Percentiles rank a stretch among this genome's conserved stretches.
These are phyloP conservation scores for Heteromyza rotundicornis DNA, from an alignment of 2,888 invertebrate genomes.

Conservation along the genomic window DNA sequence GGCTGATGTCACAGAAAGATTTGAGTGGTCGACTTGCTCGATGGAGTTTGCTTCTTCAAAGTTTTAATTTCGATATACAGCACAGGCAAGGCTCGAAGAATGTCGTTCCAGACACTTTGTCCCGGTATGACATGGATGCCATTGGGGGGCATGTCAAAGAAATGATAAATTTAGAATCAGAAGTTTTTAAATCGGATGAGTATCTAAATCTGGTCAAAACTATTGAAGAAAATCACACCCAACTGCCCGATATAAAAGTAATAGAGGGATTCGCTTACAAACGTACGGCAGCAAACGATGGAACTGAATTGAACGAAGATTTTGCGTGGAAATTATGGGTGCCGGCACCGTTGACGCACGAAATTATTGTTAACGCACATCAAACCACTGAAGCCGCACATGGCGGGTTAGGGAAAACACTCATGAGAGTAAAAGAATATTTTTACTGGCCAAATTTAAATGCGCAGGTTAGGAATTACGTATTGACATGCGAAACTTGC, in stretches of 20 bases:
- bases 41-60: constrained; percentile 32
- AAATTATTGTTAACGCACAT: constrained; percentile 1
- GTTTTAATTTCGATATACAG: constrained; percentile 26
- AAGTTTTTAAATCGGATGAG: background rate
- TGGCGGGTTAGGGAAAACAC: constrained; percentile 8
- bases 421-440: constrained; percentile 3
- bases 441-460: constrained; percentile 4
- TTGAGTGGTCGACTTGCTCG: constrained; percentile 37
- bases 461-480: background rate
- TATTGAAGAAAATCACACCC: background rate
- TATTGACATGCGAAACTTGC: background rate
- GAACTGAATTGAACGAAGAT: background rate
- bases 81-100: constrained; percentile 36
- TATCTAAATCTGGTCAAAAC: background rate
- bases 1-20: constrained; percentile 38
- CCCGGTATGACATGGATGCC: constrained; percentile 8
- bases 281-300: background rate
- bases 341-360: background rate
- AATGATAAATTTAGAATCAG: background rate
- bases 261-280: background rate
- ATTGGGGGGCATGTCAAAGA: background rate
- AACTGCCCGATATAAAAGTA: background rate
- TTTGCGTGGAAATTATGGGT: constrained; percentile 5
- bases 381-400: background rate
- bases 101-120: constrained; percentile 37